These are phyloP conservation scores for Heliconius melpomene DNA, from an alignment of 1,140 invertebrate genomes.

Conservation along the genomic window DNA sequence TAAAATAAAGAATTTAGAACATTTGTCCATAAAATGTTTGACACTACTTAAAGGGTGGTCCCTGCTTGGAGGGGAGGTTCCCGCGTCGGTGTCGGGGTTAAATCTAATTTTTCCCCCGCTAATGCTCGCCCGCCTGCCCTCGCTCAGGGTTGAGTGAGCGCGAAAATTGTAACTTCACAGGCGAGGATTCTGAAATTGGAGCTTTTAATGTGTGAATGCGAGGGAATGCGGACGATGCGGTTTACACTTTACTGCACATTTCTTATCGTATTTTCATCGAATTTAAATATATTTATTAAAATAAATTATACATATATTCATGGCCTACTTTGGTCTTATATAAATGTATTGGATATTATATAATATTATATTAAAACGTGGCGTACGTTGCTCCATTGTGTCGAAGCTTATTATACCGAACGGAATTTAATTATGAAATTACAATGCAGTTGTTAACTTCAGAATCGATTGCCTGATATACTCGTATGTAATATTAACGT, in stretches of 20 bases:
- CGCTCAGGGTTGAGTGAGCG: conserved; percentile 69
- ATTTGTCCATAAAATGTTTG: conserved; percentile 19
- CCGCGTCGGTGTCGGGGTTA: conserved; percentile 63
- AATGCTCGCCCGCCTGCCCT: conserved; percentile 57
- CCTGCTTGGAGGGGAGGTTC: conserved; percentile 32
- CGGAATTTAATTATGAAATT: conserved; percentile 18
- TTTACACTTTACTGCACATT: conserved; percentile 16
- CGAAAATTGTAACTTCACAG: conserved; percentile 68
- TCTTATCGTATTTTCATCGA: not conserved
- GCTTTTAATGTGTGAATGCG: conserved; percentile 35
- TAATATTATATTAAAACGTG: not conserved
- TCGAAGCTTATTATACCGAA: conserved; percentile 7
- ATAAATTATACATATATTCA: not conserved
- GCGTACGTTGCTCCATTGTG: conserved; percentile 8
- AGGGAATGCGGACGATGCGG: conserved; percentile 20
- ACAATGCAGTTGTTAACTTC: conserved; percentile 2
- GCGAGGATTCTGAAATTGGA: conserved; percentile 34
- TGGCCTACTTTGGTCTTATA: not conserved
- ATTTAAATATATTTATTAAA: not conserved
- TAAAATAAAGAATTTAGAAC: conserved; percentile 8
- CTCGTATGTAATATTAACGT: not conserved
- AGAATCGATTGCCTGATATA: not conserved
- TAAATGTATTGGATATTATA: not conserved
- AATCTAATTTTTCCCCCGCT: conserved; percentile 76
- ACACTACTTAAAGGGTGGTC: conserved; percentile 3